Conservation (phyloP, 2,888 invertebrate genomes). For the Aphidius colemani region DNA sequence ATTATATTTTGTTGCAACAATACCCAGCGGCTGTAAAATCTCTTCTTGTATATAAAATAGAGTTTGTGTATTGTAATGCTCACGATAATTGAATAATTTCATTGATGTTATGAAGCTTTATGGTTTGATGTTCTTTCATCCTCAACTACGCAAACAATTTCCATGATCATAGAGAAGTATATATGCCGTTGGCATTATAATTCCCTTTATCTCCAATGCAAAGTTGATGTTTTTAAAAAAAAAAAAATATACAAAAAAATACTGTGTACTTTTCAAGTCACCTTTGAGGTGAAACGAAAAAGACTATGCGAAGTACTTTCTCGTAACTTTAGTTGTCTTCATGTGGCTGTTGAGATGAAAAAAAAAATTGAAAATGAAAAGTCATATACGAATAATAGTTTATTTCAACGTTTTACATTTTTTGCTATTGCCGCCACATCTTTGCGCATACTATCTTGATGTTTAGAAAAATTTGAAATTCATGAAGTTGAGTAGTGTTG, state of each 20-base stretch:
- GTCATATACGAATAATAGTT: background rate
- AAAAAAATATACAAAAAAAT: no score
- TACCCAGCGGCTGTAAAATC: background rate
- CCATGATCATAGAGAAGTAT: slow-evolving; percentile 2
- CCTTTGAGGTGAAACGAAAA: no score
- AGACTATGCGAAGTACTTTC: background rate
- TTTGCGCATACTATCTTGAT: slow-evolving; percentile 25
- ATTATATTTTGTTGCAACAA: background rate
- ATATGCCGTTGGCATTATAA: slow-evolving; percentile 13
- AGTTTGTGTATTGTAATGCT: slow-evolving; percentile 1
- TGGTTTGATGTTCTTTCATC: slow-evolving; percentile 10
- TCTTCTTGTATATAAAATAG: background rate
- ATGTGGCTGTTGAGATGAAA: no score
- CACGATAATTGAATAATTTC: slow-evolving; percentile 18
- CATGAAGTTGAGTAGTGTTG: slow-evolving; percentile 37
- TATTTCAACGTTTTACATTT: background rate
- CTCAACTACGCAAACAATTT: slow-evolving; percentile 13
- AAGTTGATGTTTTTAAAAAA: no score
- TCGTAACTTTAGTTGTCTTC: background rate
- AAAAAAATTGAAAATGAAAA: no score
- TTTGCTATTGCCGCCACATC: background rate
- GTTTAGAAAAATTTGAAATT: slow-evolving; percentile 39
- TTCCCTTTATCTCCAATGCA: slow-evolving; percentile 6
- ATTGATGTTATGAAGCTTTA: slow-evolving; percentile 9
- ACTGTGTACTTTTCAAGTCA: no score